Conservation (phyloP, 1,140 invertebrate genomes). For the Neodiprion virginianus region DNA sequence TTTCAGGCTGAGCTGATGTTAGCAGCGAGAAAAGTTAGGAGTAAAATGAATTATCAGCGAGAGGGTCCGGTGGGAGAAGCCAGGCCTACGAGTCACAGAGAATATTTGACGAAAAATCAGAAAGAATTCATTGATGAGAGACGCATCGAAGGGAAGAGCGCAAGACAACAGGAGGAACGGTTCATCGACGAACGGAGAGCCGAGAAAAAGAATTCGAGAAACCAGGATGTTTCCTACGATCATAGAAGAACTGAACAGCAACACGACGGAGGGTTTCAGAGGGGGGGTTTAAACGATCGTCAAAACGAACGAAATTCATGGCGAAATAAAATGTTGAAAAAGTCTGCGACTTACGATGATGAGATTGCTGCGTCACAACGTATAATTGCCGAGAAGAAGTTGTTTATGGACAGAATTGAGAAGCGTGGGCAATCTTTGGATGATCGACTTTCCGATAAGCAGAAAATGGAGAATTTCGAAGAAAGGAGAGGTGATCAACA, state of each 20-base stretch:
- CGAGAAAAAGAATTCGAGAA: slow-evolving; percentile 31
- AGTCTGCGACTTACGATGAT: slow-evolving; percentile 31
- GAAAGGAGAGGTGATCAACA: slow-evolving; percentile 26
- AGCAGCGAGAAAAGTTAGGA: slow-evolving; percentile 68
- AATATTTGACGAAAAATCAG: background rate
- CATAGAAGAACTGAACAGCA: slow-evolving; percentile 16
- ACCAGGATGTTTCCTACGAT: slow-evolving; percentile 27
- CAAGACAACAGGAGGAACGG: slow-evolving; percentile 27
- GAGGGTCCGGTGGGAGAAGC: slow-evolving; percentile 22
- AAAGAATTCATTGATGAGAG: slow-evolving; percentile 14
- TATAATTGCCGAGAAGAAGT: slow-evolving; percentile 24
- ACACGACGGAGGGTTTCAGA: slow-evolving; percentile 18
- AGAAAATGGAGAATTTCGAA: slow-evolving; percentile 27
- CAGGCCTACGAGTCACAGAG: slow-evolving; percentile 17
- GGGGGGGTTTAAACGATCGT: slow-evolving; percentile 22
- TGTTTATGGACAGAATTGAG: slow-evolving; percentile 34
- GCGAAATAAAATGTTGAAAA: slow-evolving; percentile 26
- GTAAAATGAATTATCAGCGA: slow-evolving; percentile 42
- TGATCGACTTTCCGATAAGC: slow-evolving; percentile 29
- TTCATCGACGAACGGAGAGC: slow-evolving; percentile 21
- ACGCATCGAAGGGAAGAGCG: slow-evolving; percentile 28
- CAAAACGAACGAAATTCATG: slow-evolving; percentile 6
- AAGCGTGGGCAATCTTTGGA: slow-evolving; percentile 30
- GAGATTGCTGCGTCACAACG: slow-evolving; percentile 17
- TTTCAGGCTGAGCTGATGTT: slow-evolving; percentile 73